phyloP scores from a whole-genome alignment of 2,113 vertebrate genomes.

The Edolisoma coerulescens region DNA sequence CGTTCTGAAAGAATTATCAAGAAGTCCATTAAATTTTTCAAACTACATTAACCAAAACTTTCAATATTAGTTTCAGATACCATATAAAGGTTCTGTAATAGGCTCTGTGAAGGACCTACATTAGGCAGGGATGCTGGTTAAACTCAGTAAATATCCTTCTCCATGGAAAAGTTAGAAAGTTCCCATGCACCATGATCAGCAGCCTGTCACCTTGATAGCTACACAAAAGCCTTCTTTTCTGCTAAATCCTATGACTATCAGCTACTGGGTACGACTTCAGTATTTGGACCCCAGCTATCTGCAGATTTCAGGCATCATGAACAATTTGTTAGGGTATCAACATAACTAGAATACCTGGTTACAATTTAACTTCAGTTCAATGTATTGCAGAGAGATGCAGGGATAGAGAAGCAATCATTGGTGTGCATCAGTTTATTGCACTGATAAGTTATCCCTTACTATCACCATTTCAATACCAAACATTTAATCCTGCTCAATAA shows the following conservation, averaged over 20 bases:
- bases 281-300: neutral
- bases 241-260: neutral
- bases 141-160: neutral
- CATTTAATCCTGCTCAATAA: neutral
- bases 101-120: neutral
- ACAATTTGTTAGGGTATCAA: neutral
- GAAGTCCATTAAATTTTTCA: neutral
- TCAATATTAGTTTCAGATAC: neutral
- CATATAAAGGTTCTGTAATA: neutral
- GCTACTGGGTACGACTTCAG: neutral
- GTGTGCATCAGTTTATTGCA: neutral
- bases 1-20: neutral
- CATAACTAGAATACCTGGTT: neutral
- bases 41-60: neutral
- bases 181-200: neutral
- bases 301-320: neutral
- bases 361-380: neutral
- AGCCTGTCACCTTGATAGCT: neutral
- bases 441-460: neutral
- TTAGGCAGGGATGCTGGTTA: neutral
- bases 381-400: neutral
- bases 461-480: neutral
- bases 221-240: neutral
- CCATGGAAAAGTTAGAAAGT: neutral
- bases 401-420: neutral